Conservation (phyloP, 2,797 vertebrate genomes). For the Passerculus sandwichensis region DNA sequence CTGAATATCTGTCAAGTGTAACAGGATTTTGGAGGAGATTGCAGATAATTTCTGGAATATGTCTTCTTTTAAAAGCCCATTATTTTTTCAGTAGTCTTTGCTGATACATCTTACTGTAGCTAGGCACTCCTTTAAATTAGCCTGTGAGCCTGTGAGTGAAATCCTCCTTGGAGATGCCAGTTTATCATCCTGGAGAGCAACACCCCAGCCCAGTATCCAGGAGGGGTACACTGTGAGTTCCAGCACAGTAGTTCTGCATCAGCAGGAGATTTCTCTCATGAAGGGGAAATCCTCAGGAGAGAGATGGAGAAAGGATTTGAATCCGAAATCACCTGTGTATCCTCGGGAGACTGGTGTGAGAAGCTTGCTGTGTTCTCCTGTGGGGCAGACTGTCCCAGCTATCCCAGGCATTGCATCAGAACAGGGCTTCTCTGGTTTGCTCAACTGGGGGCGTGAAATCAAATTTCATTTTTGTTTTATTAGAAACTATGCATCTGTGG, state of each 20-base stretch:
- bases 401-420: background rate
- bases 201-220: background rate
- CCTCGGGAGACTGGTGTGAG: background rate
- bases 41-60: background rate
- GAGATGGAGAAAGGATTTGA: background rate
- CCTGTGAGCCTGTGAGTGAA: background rate
- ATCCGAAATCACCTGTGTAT: background rate
- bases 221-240: background rate
- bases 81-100: constrained; percentile 1
- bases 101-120: background rate
- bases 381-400: background rate
- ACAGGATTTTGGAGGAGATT: background rate
- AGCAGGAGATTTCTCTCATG: background rate
- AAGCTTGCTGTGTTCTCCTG: background rate
- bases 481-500: background rate
- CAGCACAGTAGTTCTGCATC: background rate
- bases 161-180: background rate
- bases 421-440: background rate
- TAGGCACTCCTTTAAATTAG: background rate
- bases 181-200: background rate
- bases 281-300: constrained; percentile 1
- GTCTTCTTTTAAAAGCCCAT: background rate
- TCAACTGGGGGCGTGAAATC: background rate
- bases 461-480: background rate
- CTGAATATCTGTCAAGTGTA: background rate